Evolutionary conservation across 2,888 invertebrate genomes (phyloP), one percentile per base, ranked within the genome.

Genomic region (Drosophila meridiana): DNA sequence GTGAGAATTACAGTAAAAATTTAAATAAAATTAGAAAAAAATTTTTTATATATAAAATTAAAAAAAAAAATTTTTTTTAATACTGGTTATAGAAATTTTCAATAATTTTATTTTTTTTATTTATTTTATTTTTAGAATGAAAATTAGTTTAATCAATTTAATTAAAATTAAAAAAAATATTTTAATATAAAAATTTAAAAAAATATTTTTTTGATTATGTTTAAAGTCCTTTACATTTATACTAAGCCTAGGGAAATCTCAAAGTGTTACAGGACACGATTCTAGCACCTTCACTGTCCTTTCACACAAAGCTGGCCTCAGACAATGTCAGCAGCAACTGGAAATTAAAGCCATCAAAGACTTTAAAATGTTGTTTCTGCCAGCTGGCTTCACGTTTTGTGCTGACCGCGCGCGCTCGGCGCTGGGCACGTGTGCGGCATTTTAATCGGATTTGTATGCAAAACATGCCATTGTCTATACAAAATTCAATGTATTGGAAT

Each of bases 401-500:
- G 52, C 53, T 58, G 63, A 52, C 59, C 55, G 58, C 50, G 58
- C 34, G 55, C 47, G 47, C 26, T 2, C 20, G 9, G 4, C 28
- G 20, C 7, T 14, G 48, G 45, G 62, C 69, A 77, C 76, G 78
- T 76, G 69, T 73, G 42, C 55, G 69, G 71, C 60, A 77, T 73
- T 82, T 81, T 83, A 87, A 87, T 86, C 80, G 87, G 80, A 80
- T 83, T 82, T 77, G 55, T 60, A 78, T 82, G 73, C 74, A 75
- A 79, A 86, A 81, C 83, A 78, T 72, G 73, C 71, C 69, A 82
- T 83, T 83, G 83, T 86, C 83, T 88, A 80, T 78, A 73, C 63
- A 60, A 80, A 74, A 83, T 83, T 86, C 84, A 87, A 87, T 87
- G 87, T 86, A 84, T 86, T 86, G 87, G 87, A 87, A 87, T 80